Base-by-base conservation (phyloP, 2,113 vertebrate genomes). In the Eptesicus fuscus region DNA sequence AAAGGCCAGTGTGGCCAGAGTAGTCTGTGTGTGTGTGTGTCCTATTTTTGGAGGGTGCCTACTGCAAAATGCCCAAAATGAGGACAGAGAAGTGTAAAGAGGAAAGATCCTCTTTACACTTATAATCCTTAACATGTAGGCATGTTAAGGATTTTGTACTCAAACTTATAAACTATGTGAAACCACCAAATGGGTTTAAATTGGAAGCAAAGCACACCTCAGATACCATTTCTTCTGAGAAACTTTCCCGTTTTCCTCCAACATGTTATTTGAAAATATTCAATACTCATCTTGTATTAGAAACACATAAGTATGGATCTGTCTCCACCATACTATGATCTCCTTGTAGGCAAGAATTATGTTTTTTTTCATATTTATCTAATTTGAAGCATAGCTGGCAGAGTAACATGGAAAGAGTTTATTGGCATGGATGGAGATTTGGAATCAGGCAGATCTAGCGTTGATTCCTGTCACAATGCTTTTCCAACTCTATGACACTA, bases 401-500 rank as follows among this genome's bases (percentile, higher is more conserved):
- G 56, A 14, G 88, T 61, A 76, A 76, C 42, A 35, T 80, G 28
- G 78, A 63, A 91, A 91, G 86, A 90, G 65, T 56, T 78, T 61
- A 69, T 35, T 90, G 84, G 82, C 82, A 40, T 51, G 44, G 74
- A 90, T 51, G 51, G 71, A 42, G 25, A 51, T 91, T 80, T 44
- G 53, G 65, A 84, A 88, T 83, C 47, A 76, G 67, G 65, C 49
- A 23, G 59, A 65, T 83, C 88, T 96, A 93, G 83, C 80, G 94
- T 92, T 93, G 82, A 92, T 93, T 95, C 51, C 91, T 83, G 59
- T 92, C 82, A 88, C 53, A 49, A 14, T 79, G 74, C 47, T 90
- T 90, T 90, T 95, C 89, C 79, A 96, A 69, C 32, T 90, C n/a
- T 40, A 40, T 85, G 73, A 96, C 74, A 89, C 53, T 93, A 91